Base-by-base conservation (phyloP, 2,113 vertebrate genomes). In the Phyllostomus hastatus region DNA sequence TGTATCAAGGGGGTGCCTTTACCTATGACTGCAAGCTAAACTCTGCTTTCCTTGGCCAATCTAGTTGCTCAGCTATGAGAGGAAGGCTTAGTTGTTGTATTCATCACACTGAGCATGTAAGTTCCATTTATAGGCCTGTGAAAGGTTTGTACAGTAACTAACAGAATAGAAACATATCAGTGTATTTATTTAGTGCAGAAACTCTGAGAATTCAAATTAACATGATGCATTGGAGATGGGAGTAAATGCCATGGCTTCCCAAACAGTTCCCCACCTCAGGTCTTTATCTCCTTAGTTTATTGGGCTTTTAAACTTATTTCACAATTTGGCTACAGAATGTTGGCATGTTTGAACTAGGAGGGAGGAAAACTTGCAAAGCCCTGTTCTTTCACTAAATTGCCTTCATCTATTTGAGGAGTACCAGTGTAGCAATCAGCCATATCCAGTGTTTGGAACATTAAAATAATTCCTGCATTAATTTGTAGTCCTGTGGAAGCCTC, bases 271-370 rank as follows among this genome's bases (percentile, higher is more conserved):
- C 79, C 41, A 54, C 66, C 35, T 43, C 17, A 46, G 16, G 69
- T 89, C 83, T 97, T 69, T 94, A 86, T 95, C 92, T 64, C 20
- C 85, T 64, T 54, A 72, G 41, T 96, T 98, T 94, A 43, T 97
- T 97, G 90, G 76, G 96, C 90, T 83, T 96, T 69, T 95, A 96
- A 97, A 72, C 19, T 7, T 89, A 5, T 93, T 97, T 97, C 64
- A 97, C 92, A 95, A 41, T 26, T 95, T 93, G 67, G 7, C 8
- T 84, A 89, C 94, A 80, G 85, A 90, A 46, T 38, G 28, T 90
- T 97, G 0, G 0, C 67, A 11, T 67, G 90, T 88, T 73, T 92
- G 73, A 96, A 95, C 38, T 59, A 95, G 78, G 48, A 79, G 73
- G 78, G n/a, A 97, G 59, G 95, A 90, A 97, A 97, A n/a, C 90